A percentile compares a stretch with the other conserved stretches of the same genome.
These are phyloP conservation scores for Amniataba percoides DNA, from an alignment of 2,797 vertebrate species.

Conservation along the genomic window DNA sequence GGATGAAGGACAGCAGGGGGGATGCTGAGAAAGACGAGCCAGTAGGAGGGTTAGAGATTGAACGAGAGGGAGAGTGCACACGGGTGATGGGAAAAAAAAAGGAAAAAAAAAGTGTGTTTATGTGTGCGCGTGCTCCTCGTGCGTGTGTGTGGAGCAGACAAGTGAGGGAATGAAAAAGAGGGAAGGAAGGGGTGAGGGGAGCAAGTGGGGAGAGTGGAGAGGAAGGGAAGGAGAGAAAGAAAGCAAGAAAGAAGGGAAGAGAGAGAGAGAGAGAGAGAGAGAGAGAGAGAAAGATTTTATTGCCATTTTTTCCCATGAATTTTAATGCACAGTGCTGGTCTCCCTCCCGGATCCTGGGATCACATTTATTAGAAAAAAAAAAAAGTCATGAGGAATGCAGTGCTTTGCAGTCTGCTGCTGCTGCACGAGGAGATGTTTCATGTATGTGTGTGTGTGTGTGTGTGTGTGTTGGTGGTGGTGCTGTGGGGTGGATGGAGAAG, in stretches of 20 bases:
- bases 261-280: constrained; percentile 32
- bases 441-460: constrained; percentile 50
- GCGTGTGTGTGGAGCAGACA: constrained; percentile 61
- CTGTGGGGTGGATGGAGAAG: constrained; percentile 5
- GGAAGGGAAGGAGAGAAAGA: constrained; percentile 41
- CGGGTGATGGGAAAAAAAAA: constrained; percentile 70
- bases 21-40: constrained; percentile 82
- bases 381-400: constrained; percentile 78
- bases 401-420: constrained; percentile 80
- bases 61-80: constrained; percentile 76
- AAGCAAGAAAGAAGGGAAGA: constrained; percentile 33
- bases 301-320: constrained; percentile 86
- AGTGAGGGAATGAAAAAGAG: constrained; percentile 76
- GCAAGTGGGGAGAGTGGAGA: constrained; percentile 55
- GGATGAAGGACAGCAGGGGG: constrained; percentile 83
- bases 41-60: constrained; percentile 80
- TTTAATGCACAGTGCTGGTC: constrained; percentile 84
- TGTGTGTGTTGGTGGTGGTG: constrained; percentile 23
- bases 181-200: constrained; percentile 60
- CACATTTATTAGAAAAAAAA: constrained; percentile 81
- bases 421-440: constrained; percentile 67
- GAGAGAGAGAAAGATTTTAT: constrained; percentile 81
- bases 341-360: constrained; percentile 81
- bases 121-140: constrained; percentile 20
- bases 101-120: neutral